Percentiles rank a stretch among this genome's conserved stretches.
Evolutionary conservation across 1,140 invertebrate genomes (phyloP).

Genomic region (Anastatus disparis): DNA sequence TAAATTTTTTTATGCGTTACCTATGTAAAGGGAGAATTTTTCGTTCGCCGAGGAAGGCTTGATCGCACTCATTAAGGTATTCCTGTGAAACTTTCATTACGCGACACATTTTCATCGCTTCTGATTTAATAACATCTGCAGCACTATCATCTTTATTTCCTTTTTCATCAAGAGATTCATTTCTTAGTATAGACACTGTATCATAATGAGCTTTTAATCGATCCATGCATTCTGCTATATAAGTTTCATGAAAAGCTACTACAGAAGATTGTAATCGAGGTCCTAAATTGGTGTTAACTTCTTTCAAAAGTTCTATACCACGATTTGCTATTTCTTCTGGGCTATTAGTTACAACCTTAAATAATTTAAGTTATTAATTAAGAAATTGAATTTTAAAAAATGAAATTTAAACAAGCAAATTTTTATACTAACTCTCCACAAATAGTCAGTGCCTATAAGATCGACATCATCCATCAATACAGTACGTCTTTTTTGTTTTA

Average conservation of each 20-base stretch:
- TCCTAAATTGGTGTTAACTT: slow-evolving; percentile 94
- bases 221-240: slow-evolving; percentile 90
- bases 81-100: slow-evolving; percentile 94
- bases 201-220: slow-evolving; percentile 86
- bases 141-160: slow-evolving; percentile 60
- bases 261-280: slow-evolving; percentile 81
- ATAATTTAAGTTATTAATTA: slow-evolving; percentile 27
- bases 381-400: slow-evolving; percentile 14
- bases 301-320: slow-evolving; percentile 90
- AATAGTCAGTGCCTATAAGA: slow-evolving; percentile 94
- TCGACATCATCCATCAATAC: slow-evolving; percentile 87
- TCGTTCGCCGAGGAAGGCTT: slow-evolving; percentile 88
- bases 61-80: slow-evolving; percentile 96
- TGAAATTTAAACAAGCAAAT: background rate
- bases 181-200: slow-evolving; percentile 73
- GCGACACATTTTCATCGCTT: slow-evolving; percentile 91
- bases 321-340: slow-evolving; percentile 91
- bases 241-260: slow-evolving; percentile 87
- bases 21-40: slow-evolving; percentile 88
- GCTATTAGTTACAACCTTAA: slow-evolving; percentile 85
- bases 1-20: no score
- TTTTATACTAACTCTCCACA: slow-evolving; percentile 83
- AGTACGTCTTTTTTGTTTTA: slow-evolving; percentile 86
- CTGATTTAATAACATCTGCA: slow-evolving; percentile 69
- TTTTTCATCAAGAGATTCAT: slow-evolving; percentile 68